Base-by-base conservation (phyloP, 2,797 vertebrate species). In the Siniperca obscura region DNA sequence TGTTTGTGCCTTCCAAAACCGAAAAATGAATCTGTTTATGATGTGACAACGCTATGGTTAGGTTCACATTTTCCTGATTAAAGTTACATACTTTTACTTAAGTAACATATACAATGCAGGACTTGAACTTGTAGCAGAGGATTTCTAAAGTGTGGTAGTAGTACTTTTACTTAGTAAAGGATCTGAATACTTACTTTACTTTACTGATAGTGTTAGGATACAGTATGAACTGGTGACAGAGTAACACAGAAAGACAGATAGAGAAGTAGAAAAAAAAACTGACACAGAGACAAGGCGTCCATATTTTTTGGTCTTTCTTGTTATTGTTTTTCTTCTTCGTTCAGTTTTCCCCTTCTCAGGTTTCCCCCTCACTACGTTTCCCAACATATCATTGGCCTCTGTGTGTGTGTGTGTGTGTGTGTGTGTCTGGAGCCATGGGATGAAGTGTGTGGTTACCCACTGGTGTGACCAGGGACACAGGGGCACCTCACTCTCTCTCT, bases 381-480 rank as follows among this genome's bases (percentile, higher is more conserved):
- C 86, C 90, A 94, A 94, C 94, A 92, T 95, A 93, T 95, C 93
- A 95, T 95, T 94, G 93, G 82, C 52, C 59, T 80, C 12, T 61
- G 88, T 89, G 89, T 83, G 77, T 94, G 92, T 92, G 94, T 78
- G 64, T 30, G 71, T 50, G 82, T 68, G 56, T 86, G 89, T 88
- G 91, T 91, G 86, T 62, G 88, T 89, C 83, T 93, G 92, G 90
- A 91, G 90, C 92, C 90, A 75, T 82, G 82, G 60, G 89, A 87
- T 85, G 79, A 70, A 90, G 90, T 83, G 78, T 94, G 92, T 93
- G 94, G 92, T 93, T 91, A 92, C 86, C 87, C 91, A 81, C 83
- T 88, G 89, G 90, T 91, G 87, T 89, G 87, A 90, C 89, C 91
- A 87, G 90, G 90, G 91, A 94, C 90, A 87, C 74, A 78, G 81